Conservation (phyloP, 2,797 vertebrate genomes). For the Silurus aristotelis region DNA sequence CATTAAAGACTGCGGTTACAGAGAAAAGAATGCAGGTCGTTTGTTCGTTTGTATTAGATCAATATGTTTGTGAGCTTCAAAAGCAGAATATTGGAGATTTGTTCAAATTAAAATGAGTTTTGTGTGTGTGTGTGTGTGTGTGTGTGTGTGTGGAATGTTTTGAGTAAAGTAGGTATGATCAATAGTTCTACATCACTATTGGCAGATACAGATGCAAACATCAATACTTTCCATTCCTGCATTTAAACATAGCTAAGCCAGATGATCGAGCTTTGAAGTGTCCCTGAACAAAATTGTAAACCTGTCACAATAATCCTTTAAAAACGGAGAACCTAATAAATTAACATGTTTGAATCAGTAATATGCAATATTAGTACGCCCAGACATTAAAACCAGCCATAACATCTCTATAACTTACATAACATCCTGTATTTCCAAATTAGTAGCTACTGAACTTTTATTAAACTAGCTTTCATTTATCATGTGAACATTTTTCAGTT, state of each 20-base stretch:
- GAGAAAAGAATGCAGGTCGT: slow-evolving; percentile 27
- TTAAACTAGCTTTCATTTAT: not conserved
- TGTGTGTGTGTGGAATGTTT: not conserved
- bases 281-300: not conserved
- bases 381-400: not conserved
- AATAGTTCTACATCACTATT: not conserved
- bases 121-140: slow-evolving; percentile 21
- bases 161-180: not conserved
- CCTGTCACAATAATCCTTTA: not conserved
- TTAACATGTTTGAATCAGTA: not conserved
- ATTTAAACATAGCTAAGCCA: not conserved
- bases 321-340: not conserved
- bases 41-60: not conserved
- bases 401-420: not conserved
- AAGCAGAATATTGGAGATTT: slow-evolving; percentile 11
- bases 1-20: slow-evolving; percentile 7
- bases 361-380: not conserved
- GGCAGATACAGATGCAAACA: not conserved
- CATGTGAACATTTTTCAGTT: not conserved
- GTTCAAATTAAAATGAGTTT: slow-evolving; percentile 19
- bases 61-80: slow-evolving; percentile 14
- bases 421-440: not conserved
- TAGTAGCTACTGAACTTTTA: not conserved
- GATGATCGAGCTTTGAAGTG: not conserved
- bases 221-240: slow-evolving; percentile 1